Evolutionary conservation across 2,113 vertebrate genomes (phyloP).

Genomic region (Antechinus stuartii): DNA sequence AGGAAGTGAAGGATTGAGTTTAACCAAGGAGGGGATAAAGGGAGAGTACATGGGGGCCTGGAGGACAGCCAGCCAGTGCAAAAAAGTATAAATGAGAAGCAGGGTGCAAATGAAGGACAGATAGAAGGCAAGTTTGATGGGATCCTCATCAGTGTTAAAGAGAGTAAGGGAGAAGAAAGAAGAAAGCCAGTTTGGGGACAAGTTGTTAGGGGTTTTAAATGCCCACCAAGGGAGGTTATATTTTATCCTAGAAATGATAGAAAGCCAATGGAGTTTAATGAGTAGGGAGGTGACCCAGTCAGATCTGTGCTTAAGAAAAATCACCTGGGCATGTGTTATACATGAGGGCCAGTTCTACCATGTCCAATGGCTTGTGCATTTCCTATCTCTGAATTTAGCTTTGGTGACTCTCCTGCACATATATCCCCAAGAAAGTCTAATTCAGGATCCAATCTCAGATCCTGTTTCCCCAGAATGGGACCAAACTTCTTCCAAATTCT

Average conservation of each 20-base stretch:
- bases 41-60: not conserved
- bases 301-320: not conserved
- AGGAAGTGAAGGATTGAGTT: not conserved
- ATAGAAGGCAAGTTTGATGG: not conserved
- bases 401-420: accelerated
- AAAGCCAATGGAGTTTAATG: not conserved
- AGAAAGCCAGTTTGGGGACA: no score
- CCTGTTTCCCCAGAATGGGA: not conserved
- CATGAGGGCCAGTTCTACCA: not conserved
- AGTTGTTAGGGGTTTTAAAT: not conserved
- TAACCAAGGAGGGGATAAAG: not conserved
- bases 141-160: not conserved
- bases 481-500: not conserved
- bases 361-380: not conserved
- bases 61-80: not conserved
- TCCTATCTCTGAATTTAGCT: not conserved
- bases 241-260: not conserved
- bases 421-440: not conserved
- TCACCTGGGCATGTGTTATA: not conserved
- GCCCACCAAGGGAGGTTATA: not conserved
- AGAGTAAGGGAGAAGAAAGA: not conserved
- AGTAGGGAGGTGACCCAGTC: not conserved
- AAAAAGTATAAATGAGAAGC: not conserved
- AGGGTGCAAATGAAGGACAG: not conserved
- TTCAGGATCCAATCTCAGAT: not conserved